Evolutionary conservation across 92 coral and sea anemone species (phyloP), one percentile per base, ranked within the genome.

Genomic region (Palythoa caribaeorum): DNA sequence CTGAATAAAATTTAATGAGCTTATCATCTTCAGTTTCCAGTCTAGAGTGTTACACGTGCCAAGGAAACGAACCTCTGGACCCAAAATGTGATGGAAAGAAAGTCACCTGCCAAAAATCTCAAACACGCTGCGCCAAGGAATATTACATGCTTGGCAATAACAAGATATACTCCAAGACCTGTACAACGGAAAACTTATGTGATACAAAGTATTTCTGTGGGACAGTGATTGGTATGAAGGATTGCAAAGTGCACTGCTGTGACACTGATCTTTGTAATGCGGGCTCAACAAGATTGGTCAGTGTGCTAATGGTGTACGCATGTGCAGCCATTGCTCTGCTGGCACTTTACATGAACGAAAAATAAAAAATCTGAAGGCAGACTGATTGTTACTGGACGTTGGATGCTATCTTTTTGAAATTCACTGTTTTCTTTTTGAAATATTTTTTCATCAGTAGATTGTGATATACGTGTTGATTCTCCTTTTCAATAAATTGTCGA

Each of bases 221-320:
- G 39, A 76, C 60, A n/a, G 38, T 20, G 7, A 10, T 9, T 10
- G 62, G 38, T 50, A 76, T 50, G 62, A 76, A 76, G 80, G 80
- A 76, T 39, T 76, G 80, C 55, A 38, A 76, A 76, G 80, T 76
- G 55, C 80, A 76, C 79, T 76, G 79, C 37, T 76, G 79, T 20
- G 79, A 76, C 57, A 40, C 37, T 17, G 37, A 74, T 74, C 78
- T 74, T 10, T 74, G 78, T 74, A 74, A 74, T 19, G 78, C 57
- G 37, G 78, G 55, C 78, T 17, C 57, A 74, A 74, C 78, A 40
- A 44, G 9, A 74, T 16, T n/a, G 60, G 11, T 74, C 57, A 74
- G 78, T 17, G 55, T 48, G 35, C 13, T n/a, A 10, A 16, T 15
- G 57, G 37, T 74, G 9, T 44, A 12, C 54, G 36, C 36, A 5